Base-by-base conservation (phyloP, 2,113 vertebrate species). In the Sardina pilchardus region DNA sequence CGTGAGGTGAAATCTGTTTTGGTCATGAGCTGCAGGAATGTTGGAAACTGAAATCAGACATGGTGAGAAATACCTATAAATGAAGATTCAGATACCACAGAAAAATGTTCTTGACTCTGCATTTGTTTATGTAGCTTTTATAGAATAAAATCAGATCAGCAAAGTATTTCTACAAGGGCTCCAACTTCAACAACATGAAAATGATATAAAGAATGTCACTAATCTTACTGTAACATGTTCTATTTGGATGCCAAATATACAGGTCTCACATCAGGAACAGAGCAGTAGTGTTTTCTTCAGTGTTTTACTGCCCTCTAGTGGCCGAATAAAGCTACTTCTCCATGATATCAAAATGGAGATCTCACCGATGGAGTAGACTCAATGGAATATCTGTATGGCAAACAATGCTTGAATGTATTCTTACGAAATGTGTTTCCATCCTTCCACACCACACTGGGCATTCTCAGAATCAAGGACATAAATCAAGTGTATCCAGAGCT, bases 291-390 rank as follows among this genome's bases (percentile, higher is more conserved):
- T 17, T 16, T 17, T 34, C 71, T 78, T 78, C 12, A 34, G 26
- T 78, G 16, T 12, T 78, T 78, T 78, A 34, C 71, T 78, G 71
- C 30, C 14, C 71, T 16, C 71, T 78, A 78, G 71, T 78, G 71
- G 71, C 12, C 16, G 71, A 78, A 78, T 36, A 78, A 17, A 34
- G 12, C 26, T 71, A 71, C 63, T 71, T 71, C 63, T 26, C 24
- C 3, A 16, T 50, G 48, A 16, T 50, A 50, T 3, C 48, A 59
- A 19, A 21, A 24, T 59, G 19, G 19, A 24, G 21, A 59, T 24
- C 19, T 59, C 45, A 42, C 39, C 39, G 39, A 42, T 42, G 39
- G 39, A 42, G 39, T 42, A 42, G n/a, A n/a, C n/a, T n/a, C n/a
- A n/a, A 2, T 42, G 39, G 39, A 42, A 42, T 42, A 4, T 42